phyloP scores from a whole-genome alignment of 1,140 invertebrate genomes.

The Heliconius melpomene region DNA sequence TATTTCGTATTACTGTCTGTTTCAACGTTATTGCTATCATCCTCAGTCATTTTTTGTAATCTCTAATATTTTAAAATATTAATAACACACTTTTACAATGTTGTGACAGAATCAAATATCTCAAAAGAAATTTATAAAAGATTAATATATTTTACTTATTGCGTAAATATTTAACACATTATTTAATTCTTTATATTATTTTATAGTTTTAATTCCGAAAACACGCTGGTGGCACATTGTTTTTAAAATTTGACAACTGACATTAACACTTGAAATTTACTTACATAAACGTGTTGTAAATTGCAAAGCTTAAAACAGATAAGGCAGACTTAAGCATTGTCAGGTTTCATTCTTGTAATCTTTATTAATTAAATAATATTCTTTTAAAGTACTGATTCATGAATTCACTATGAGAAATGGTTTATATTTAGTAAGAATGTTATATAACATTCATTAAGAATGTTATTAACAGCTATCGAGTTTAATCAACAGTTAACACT shows the following conservation, averaged over 20 bases:
- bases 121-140: neutral
- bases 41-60: slow-evolving; percentile 47
- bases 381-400: no score
- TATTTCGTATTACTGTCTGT: slow-evolving; percentile 43
- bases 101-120: neutral
- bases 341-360: no score
- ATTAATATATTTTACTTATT: no score
- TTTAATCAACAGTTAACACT: neutral
- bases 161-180: no score
- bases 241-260: slow-evolving; percentile 17
- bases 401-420: no score
- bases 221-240: slow-evolving; percentile 16
- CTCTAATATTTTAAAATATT: neutral
- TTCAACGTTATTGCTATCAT: slow-evolving; percentile 41
- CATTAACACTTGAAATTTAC: neutral
- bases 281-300: neutral
- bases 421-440: no score
- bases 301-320: neutral
- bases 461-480: no score
- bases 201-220: neutral
- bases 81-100: neutral
- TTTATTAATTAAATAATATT: no score
- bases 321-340: no score
- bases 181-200: neutral
- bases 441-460: no score